Conservation (phyloP, 2,113 vertebrate species). For the Riparia riparia region DNA sequence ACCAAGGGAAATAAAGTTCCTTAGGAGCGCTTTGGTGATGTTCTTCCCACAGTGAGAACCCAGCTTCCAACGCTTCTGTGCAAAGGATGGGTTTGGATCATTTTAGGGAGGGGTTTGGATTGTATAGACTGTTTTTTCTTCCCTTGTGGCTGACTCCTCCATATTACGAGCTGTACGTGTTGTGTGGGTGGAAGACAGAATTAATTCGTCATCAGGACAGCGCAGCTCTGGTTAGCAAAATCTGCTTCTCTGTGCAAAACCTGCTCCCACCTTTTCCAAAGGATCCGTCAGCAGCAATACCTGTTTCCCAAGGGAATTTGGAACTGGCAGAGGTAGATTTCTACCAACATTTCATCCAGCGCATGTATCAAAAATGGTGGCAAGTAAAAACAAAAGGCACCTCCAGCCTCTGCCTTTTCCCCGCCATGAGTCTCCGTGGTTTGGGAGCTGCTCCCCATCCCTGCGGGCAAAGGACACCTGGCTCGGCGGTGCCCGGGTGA, state of each 20-base stretch:
- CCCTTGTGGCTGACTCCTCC: constrained; percentile 14
- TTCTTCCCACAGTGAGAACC: neutral
- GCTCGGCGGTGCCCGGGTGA: fast-evolving
- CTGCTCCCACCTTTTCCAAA: constrained; percentile 19
- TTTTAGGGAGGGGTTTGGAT: neutral
- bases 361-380: neutral
- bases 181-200: constrained; percentile 55
- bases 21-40: neutral
- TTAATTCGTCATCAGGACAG: constrained; percentile 51
- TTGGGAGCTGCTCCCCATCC: neutral
- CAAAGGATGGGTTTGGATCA: neutral
- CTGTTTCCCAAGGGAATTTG: constrained; percentile 14
- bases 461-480: fast-evolving
- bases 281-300: neutral
- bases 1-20: neutral
- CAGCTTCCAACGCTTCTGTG: neutral
- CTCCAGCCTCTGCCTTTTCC: neutral
- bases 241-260: constrained; percentile 51
- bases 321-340: neutral
- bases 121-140: neutral
- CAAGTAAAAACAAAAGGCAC: neutral
- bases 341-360: neutral
- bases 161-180: constrained; percentile 29
- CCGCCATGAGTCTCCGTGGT: fast-evolving
- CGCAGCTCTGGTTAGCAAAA: constrained; percentile 22